phyloP scores from a whole-genome alignment of 2,113 vertebrate genomes.

The Acrocephalus arundinaceus region DNA sequence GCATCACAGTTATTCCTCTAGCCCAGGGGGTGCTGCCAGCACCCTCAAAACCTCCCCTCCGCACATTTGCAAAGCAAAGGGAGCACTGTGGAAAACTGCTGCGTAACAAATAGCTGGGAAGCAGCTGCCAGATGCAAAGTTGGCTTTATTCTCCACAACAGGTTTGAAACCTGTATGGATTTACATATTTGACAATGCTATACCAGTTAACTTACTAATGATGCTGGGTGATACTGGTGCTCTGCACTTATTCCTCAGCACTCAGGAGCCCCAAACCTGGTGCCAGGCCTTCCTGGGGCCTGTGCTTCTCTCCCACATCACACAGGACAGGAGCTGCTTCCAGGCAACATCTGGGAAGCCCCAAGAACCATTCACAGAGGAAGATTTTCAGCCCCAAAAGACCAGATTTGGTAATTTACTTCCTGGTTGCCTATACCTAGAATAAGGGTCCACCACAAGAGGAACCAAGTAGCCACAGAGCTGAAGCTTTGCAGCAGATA shows the following conservation, averaged over 20 bases:
- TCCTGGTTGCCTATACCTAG: neutral
- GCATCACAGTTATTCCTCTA: too few species aligned
- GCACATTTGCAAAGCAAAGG: neutral
- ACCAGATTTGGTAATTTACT: too few species aligned
- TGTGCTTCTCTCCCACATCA: rapidly evolving
- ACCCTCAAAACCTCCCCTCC: neutral
- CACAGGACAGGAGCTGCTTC: neutral
- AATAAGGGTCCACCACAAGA: neutral
- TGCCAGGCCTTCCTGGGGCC: rapidly evolving
- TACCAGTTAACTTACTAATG: rapidly evolving
- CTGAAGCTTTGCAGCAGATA: neutral
- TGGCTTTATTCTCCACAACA: neutral
- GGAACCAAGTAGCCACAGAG: neutral
- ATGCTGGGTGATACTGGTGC: neutral
- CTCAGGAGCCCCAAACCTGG: rapidly evolving
- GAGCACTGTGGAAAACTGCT: neutral
- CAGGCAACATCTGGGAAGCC: neutral
- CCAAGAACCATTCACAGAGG: rapidly evolving
- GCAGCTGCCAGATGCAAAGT: neutral
- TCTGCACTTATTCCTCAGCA: neutral
- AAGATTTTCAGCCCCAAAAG: neutral
- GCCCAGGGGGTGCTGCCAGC: neutral
- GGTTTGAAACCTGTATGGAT: neutral
- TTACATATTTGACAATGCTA: rapidly evolving
- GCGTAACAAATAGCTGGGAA: neutral